These are phyloP conservation scores for Cyaniris semiargus DNA, from an alignment of 2,888 invertebrate genomes.

Conservation along the genomic window DNA sequence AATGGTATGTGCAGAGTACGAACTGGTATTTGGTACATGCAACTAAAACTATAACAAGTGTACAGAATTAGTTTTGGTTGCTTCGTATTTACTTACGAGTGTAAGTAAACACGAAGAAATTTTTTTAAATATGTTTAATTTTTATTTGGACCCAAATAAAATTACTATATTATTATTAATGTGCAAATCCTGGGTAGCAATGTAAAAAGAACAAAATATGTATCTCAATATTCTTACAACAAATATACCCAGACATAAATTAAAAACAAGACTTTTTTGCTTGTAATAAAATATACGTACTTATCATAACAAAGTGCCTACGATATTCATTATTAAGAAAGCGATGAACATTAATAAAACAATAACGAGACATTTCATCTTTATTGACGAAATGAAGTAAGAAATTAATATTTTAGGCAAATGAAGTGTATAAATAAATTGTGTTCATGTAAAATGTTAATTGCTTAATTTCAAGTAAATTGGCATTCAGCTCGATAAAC, in stretches of 20 bases:
- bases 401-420: constrained; percentile 10
- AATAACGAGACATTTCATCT: neutral
- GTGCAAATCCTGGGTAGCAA: no score
- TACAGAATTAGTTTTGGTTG: no score
- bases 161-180: no score
- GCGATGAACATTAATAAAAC: constrained; percentile 12
- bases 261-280: neutral
- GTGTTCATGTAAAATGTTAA: neutral
- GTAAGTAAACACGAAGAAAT: no score
- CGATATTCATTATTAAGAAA: neutral
- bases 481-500: neutral
- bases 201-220: no score
- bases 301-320: neutral
- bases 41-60: no score
- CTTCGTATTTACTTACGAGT: no score
- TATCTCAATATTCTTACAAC: neutral
- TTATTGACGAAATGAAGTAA: neutral
- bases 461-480: neutral
- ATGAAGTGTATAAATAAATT: neutral
- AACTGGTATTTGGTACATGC: no score
- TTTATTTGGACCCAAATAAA: no score
- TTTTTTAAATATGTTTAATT: no score
- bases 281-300: neutral
- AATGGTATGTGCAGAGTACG: no score
- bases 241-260: neutral